phyloP scores from a whole-genome alignment of 2,797 vertebrate genomes.

The Erethizon dorsatum region DNA sequence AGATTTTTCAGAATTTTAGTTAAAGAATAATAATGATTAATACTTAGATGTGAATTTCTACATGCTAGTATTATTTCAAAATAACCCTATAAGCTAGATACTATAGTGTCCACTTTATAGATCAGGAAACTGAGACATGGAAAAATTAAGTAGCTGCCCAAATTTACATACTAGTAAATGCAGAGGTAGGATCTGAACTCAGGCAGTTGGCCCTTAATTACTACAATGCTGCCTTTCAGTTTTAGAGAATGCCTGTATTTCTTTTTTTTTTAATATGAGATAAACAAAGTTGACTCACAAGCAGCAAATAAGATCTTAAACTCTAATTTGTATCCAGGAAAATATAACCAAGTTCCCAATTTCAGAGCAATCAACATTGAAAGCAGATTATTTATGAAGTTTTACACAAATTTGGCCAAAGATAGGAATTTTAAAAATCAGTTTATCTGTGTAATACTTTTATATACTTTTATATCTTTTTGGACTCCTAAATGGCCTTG shows the following conservation, averaged over 20 bases:
- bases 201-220: background rate
- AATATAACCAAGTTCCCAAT: background rate
- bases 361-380: background rate
- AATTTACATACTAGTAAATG: background rate
- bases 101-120: background rate
- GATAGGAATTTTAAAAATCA: background rate
- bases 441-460: background rate
- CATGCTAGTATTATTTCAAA: background rate
- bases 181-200: background rate
- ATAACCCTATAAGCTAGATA: background rate
- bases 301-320: background rate
- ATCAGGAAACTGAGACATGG: background rate
- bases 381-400: background rate
- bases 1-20: background rate
- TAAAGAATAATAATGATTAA: background rate
- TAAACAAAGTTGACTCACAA: slow-evolving; percentile 27
- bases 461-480: slow-evolving; percentile 39
- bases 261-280: background rate
- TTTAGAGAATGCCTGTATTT: background rate
- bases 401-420: slow-evolving; percentile 2
- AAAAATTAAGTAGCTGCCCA: background rate
- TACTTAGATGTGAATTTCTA: slow-evolving; percentile 10
- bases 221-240: background rate
- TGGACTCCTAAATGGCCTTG: background rate
- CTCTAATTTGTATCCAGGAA: background rate